A percentile compares a stretch with the other conserved stretches of the same genome.
Conservation (phyloP, 2,797 vertebrate species). For the Sebastes hubbsi region DNA sequence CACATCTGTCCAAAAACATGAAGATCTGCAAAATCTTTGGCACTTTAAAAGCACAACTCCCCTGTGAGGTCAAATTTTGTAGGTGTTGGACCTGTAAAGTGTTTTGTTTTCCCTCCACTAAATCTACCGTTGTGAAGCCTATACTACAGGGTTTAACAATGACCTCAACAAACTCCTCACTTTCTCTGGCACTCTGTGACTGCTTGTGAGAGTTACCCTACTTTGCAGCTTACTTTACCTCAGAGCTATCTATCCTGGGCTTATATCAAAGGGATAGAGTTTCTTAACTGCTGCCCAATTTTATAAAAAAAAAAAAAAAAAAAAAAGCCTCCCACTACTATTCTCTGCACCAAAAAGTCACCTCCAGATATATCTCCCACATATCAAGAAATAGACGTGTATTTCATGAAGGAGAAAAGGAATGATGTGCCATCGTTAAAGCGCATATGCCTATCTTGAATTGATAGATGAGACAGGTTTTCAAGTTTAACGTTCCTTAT, state of each 20-base stretch:
- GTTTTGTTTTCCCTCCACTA: conserved; percentile 11
- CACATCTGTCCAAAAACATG: conserved; percentile 32
- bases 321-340: neutral
- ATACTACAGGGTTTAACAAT: conserved; percentile 56
- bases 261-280: conserved; percentile 59
- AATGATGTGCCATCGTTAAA: conserved; percentile 14
- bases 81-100: conserved; percentile 41
- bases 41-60: conserved; percentile 51
- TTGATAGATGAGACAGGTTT: conserved; percentile 30
- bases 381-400: conserved; percentile 26
- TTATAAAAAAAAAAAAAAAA: conserved; percentile 12
- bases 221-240: conserved; percentile 59
- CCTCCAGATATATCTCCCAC: conserved; percentile 45
- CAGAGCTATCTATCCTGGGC: conserved; percentile 58
- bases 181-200: conserved; percentile 36
- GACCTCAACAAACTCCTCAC: conserved; percentile 55
- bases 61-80: conserved; percentile 29
- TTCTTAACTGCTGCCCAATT: conserved; percentile 57
- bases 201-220: conserved; percentile 47
- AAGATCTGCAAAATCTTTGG: conserved; percentile 20
- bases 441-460: neutral
- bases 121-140: conserved; percentile 47
- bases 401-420: conserved; percentile 21
- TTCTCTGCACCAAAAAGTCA: conserved; percentile 55
- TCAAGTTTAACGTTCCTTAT: conserved; percentile 25